Conservation (phyloP, 2,113 vertebrate genomes). For the Morphnarchus princeps region DNA sequence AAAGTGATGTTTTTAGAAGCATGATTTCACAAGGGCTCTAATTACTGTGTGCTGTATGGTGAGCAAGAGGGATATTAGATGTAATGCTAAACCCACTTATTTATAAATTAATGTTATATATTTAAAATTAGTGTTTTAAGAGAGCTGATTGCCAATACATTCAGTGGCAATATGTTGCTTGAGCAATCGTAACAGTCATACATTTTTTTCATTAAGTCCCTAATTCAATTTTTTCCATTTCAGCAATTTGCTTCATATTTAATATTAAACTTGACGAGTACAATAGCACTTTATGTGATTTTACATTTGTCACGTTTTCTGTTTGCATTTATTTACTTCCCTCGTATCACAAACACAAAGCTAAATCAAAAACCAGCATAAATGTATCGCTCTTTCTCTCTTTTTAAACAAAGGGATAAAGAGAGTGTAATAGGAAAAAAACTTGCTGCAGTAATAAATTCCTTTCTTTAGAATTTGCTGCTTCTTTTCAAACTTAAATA, state of each 20-base stretch:
- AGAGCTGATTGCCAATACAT: neutral
- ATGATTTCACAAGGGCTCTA: neutral
- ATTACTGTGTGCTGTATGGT: neutral
- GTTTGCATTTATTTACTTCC: neutral
- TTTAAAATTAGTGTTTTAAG: neutral
- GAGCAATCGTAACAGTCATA: neutral
- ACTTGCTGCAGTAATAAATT: neutral
- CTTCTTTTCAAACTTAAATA: neutral
- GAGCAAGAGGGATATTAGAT: neutral
- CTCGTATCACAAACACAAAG: neutral
- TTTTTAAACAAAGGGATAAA: neutral
- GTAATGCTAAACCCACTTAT: neutral
- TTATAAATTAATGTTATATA: neutral
- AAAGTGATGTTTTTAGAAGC: neutral
- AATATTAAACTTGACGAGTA: neutral
- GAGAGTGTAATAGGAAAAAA: neutral
- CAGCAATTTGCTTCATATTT: neutral
- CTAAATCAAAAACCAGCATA: neutral
- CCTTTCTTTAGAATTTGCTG: neutral
- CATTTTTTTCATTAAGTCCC: neutral
- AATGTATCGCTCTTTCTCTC: neutral
- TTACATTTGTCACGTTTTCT: neutral
- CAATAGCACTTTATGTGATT: neutral
- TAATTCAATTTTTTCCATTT: neutral
- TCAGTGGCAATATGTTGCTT: neutral